Evolutionary conservation across 2,797 vertebrate genomes (phyloP).

Genomic region (Semotilus atromaculatus): DNA sequence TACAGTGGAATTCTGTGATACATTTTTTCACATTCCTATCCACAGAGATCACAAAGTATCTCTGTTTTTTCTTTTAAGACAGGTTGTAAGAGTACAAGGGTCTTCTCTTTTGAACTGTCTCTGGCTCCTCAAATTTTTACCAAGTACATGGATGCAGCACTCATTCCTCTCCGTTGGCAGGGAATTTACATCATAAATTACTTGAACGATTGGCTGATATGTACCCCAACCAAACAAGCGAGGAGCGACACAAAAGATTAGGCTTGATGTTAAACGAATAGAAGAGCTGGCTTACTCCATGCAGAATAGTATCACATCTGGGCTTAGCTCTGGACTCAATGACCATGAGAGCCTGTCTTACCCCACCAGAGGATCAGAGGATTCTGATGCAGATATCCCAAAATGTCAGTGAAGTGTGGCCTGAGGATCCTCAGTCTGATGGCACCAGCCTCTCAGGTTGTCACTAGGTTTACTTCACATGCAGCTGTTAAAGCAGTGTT

Average conservation of each 20-base stretch:
- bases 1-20: background rate
- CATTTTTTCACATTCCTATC: background rate
- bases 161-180: background rate
- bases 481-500: no score
- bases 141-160: background rate
- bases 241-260: background rate
- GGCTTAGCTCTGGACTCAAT: background rate
- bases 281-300: background rate
- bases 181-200: background rate
- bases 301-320: background rate
- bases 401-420: no score
- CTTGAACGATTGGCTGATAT: background rate
- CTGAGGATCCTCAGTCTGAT: no score
- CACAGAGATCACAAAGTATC: background rate
- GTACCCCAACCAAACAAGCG: background rate
- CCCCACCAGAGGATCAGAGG: no score
- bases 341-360: background rate
- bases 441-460: no score
- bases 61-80: background rate
- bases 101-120: background rate
- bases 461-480: no score
- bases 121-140: background rate
- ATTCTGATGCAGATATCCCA: no score
- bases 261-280: background rate
- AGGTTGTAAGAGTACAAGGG: background rate